A percentile compares a stretch with the other conserved stretches of the same genome.
Conservation (phyloP, 2,797 vertebrate genomes). For the Lepilemur ruficaudatus region DNA sequence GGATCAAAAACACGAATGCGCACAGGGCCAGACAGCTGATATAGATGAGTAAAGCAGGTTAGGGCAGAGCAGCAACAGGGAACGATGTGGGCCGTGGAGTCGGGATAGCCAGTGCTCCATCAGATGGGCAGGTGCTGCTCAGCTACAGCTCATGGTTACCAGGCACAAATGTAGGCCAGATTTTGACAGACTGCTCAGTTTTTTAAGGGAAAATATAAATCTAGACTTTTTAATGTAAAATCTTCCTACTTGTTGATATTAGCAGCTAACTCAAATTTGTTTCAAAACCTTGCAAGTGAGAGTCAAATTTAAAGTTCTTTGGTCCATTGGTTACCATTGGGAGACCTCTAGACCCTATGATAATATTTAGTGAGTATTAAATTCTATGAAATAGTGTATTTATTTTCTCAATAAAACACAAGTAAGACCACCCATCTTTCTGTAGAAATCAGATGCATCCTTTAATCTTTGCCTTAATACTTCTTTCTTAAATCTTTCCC, state of each 20-base stretch:
- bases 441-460: neutral
- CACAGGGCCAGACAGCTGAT: neutral
- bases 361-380: neutral
- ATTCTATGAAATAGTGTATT: neutral
- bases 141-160: neutral
- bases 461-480: slow-evolving; percentile 10
- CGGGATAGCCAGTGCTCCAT: neutral
- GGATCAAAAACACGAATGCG: neutral
- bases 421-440: slow-evolving; percentile 23
- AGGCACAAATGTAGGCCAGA: neutral
- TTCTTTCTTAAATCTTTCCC: slow-evolving; percentile 13
- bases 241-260: neutral
- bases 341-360: neutral
- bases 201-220: neutral
- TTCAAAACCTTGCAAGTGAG: slow-evolving; percentile 36
- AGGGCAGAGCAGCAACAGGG: neutral
- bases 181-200: neutral
- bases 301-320: slow-evolving; percentile 4
- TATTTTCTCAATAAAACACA: slow-evolving; percentile 29
- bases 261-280: slow-evolving; percentile 2
- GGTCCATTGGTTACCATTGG: neutral
- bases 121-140: neutral
- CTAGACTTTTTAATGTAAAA: neutral
- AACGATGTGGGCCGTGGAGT: neutral
- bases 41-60: neutral